Conservation (phyloP, 2,113 vertebrate species). For the Syngnathus typhle region DNA sequence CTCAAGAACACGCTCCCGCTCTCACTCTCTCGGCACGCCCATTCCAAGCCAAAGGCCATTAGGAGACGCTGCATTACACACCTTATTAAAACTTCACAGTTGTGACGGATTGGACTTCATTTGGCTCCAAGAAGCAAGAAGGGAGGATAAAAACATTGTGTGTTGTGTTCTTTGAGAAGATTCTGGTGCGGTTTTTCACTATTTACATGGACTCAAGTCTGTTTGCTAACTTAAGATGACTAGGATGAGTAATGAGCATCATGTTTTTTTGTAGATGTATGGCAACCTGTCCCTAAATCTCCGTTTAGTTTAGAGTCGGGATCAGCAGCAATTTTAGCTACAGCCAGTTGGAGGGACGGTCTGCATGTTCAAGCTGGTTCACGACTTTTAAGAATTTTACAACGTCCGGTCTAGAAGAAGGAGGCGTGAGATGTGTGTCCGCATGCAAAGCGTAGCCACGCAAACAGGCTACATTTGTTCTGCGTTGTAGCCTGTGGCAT, state of each 20-base stretch:
- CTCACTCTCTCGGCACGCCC: constrained; percentile 31
- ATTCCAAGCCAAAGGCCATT: constrained; percentile 53
- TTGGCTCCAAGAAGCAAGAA: constrained; percentile 29
- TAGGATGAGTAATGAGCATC: no score
- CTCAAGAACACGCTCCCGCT: constrained; percentile 72
- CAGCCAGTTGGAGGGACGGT: no score
- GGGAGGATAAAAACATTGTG: constrained; percentile 1
- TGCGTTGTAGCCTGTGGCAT: constrained; percentile 61
- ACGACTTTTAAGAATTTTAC: neutral
- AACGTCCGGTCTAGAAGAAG: neutral
- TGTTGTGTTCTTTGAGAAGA: neutral
- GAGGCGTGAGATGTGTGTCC: neutral
- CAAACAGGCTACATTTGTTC: constrained; percentile 70
- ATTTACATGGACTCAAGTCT: neutral
- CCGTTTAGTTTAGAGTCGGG: no score
- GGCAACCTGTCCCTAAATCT: no score
- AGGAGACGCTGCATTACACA: constrained; percentile 60
- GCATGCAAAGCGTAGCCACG: constrained; percentile 20
- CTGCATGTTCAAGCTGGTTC: neutral
- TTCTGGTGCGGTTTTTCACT: no score
- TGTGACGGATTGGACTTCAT: constrained; percentile 55
- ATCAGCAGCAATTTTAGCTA: no score
- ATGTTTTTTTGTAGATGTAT: no score
- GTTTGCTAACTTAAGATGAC: no score
- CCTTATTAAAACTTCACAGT: constrained; percentile 53